These are phyloP conservation scores for Ditula angustiorana DNA, from an alignment of 2,888 invertebrate genomes.

Conservation along the genomic window DNA sequence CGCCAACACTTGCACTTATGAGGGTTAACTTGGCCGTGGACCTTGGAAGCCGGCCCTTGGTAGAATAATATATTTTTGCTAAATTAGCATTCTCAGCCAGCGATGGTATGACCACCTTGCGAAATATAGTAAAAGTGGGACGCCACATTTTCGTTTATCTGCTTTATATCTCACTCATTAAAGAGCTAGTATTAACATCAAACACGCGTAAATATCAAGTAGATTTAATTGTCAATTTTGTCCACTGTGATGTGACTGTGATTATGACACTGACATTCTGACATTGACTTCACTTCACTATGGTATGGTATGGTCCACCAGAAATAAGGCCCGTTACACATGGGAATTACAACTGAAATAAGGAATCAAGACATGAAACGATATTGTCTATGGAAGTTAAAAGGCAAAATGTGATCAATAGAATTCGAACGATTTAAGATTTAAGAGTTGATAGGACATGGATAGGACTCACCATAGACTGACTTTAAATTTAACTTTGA, in stretches of 20 bases:
- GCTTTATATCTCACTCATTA: conserved; percentile 12
- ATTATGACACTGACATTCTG: too few species aligned
- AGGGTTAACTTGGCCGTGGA: conserved; percentile 82
- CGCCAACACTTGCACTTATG: conserved; percentile 86
- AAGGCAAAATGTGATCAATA: too few species aligned
- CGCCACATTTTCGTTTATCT: conserved; percentile 69
- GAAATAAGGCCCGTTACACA: background rate
- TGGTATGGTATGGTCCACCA: background rate
- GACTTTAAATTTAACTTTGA: too few species aligned
- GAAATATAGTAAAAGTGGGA: conserved; percentile 65
- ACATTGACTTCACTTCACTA: conserved; percentile 1
- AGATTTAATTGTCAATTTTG: conserved; percentile 2
- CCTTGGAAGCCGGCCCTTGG: conserved; percentile 67
- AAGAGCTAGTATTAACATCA: background rate
- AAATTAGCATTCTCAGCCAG: conserved; percentile 62
- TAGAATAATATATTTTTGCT: conserved; percentile 65
- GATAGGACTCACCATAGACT: too few species aligned
- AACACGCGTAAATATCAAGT: background rate
- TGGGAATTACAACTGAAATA: too few species aligned
- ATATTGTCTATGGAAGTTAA: too few species aligned
- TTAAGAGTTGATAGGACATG: too few species aligned
- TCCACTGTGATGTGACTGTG: background rate
- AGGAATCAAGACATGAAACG: too few species aligned
- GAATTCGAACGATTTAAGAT: too few species aligned
- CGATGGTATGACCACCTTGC: conserved; percentile 65